Base-by-base conservation (phyloP, 1,140 invertebrate genomes). In the Macrobrachium nipponense region DNA sequence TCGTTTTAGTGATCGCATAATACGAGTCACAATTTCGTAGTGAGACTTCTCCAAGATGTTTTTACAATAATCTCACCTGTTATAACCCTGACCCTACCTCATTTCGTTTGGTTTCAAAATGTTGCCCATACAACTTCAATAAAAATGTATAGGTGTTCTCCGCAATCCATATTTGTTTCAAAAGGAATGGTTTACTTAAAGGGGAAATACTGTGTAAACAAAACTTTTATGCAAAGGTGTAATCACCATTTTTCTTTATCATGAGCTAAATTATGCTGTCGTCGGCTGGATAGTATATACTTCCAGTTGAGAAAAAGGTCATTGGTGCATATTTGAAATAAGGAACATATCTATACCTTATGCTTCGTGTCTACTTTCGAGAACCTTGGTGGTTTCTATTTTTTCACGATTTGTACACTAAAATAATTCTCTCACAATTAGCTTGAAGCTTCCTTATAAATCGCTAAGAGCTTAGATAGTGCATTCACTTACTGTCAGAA, bases 261-360 rank as follows among this genome's bases (percentile, higher is more conserved):
- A 10, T 17, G 43, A 17, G 75, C 43, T 78, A 23, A 78, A 59
- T 78, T 76, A 6, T 76, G 12, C 73, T n/a, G n/a, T n/a, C n/a
- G n/a, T n/a, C n/a, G n/a, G n/a, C n/a, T 44, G 73, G 73, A 51
- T 5, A 76, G 73, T 76, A 76, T 44, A 76, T 51, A 76, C 20
- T 76, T 76, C 73, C 27, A 76, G 12, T 76, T 76, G 73, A 36
- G 73, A 76, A 76, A 7, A 76, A 76, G 36, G 73, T 76, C 44
- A 76, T 44, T 76, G 43, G 12, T 76, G 73, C 73, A 76, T 76
- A 76, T 44, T 44, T 76, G 73, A 51, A 51, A 76, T 44, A 76
- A 15, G 58, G 5, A 76, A 76, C 73, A 76, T 76, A 14, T 2
- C 43, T 14, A 76, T 58, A 43, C 27, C 36, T 23, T 76, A 10